phyloP scores from a whole-genome alignment of 2,888 invertebrate genomes.

The Stenodera caucasica region DNA sequence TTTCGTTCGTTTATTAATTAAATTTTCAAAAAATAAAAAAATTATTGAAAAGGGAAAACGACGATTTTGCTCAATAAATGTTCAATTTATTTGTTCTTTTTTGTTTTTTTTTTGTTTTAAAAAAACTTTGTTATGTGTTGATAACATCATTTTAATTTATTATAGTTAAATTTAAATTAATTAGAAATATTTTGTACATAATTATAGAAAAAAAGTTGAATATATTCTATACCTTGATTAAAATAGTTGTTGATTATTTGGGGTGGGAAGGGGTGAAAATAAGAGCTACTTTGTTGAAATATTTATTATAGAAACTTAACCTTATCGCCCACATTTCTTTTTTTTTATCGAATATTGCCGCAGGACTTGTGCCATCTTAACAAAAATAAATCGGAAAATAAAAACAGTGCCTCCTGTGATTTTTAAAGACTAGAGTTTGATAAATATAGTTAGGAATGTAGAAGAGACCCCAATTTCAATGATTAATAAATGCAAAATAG shows the following conservation, averaged over 20 bases:
- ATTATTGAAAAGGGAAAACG: background rate
- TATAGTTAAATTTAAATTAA: conserved; percentile 16
- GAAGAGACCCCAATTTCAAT: background rate
- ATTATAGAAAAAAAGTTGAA: conserved; percentile 8
- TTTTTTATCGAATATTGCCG: background rate
- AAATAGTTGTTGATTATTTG: background rate
- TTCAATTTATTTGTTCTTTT: conserved; percentile 18
- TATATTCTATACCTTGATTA: conserved; percentile 20
- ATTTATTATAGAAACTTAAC: background rate
- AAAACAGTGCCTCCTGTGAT: background rate
- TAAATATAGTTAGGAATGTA: background rate
- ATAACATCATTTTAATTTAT: conserved; percentile 13
- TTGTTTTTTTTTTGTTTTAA: background rate
- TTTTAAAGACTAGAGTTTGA: background rate
- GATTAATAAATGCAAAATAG: background rate
- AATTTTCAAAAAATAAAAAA: conserved; percentile 20
- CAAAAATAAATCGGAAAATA: background rate
- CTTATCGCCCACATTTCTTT: background rate
- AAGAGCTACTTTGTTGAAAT: background rate
- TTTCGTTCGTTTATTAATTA: conserved; percentile 28
- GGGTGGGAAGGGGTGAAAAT: background rate
- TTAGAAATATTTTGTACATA: conserved; percentile 25
- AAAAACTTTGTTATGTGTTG: conserved; percentile 9
- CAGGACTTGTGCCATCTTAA: background rate
- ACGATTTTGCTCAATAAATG: conserved; percentile 28